phyloP scores from a whole-genome alignment of 2,888 invertebrate genomes.

The Tetragnatha montana region DNA sequence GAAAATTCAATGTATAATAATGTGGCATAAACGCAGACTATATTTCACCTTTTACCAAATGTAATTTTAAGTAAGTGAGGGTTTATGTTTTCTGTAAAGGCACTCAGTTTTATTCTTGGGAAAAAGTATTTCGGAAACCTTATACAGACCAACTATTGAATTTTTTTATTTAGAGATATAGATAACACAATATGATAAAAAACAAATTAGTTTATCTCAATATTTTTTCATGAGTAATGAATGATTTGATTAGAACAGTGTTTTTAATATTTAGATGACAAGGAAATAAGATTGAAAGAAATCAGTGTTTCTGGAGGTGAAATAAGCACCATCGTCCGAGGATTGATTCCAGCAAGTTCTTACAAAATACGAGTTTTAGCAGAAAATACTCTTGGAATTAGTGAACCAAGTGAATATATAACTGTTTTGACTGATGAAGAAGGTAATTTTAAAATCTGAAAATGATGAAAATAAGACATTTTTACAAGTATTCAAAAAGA shows the following conservation, averaged over 20 bases:
- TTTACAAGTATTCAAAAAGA: not conserved
- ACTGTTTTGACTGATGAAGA: conserved; percentile 63
- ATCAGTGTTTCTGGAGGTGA: conserved; percentile 71
- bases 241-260: not conserved
- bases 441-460: conserved; percentile 28
- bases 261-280: conserved; percentile 2
- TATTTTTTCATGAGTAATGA: not conserved
- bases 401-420: conserved; percentile 73
- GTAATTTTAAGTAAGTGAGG: no score
- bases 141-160: no score
- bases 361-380: conserved; percentile 72
- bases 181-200: not conserved
- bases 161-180: no score
- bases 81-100: no score
- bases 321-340: conserved; percentile 63
- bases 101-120: no score
- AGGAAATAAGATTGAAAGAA: conserved; percentile 12
- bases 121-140: no score
- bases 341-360: conserved; percentile 70
- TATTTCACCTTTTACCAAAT: no score
- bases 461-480: not conserved
- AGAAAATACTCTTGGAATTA: conserved; percentile 72
- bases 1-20: no score
- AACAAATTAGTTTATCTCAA: not conserved
- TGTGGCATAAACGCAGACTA: no score